A percentile compares a stretch with the other conserved stretches of the same genome.
These are phyloP conservation scores for Manacus vitellinus DNA, from an alignment of 2,113 vertebrate genomes.

Conservation along the genomic window DNA sequence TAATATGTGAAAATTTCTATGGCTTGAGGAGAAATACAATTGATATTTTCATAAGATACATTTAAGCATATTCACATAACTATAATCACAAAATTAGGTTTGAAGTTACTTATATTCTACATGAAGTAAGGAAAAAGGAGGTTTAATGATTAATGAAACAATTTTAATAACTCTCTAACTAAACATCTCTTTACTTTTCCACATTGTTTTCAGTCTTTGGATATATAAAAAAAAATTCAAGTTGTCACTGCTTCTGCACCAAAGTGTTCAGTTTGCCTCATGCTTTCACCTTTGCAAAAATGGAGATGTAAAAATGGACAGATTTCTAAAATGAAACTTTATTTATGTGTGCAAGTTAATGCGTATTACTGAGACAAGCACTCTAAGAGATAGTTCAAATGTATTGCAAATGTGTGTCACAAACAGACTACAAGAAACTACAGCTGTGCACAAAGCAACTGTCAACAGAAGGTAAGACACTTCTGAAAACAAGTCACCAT, in stretches of 20 bases:
- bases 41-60: neutral
- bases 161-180: neutral
- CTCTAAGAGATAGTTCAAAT: neutral
- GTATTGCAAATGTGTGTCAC: neutral
- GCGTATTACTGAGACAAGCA: neutral
- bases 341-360: neutral
- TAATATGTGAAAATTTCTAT: neutral
- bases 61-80: neutral
- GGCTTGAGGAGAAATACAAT: neutral
- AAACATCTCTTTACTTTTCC: neutral
- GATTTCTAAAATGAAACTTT: neutral
- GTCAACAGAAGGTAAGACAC: neutral
- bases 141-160: neutral
- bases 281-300: neutral
- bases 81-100: neutral
- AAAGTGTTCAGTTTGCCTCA: neutral
- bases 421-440: neutral
- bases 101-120: neutral
- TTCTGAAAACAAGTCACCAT: neutral
- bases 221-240: neutral
- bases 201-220: neutral
- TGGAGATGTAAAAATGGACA: neutral
- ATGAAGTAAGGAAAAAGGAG: neutral
- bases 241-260: neutral
- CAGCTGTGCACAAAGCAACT: neutral